A percentile compares a stretch with the other conserved stretches of the same genome.
These are phyloP conservation scores for Chydorus sphaericus DNA, from an alignment of 2,888 invertebrate species.

Conservation along the genomic window DNA sequence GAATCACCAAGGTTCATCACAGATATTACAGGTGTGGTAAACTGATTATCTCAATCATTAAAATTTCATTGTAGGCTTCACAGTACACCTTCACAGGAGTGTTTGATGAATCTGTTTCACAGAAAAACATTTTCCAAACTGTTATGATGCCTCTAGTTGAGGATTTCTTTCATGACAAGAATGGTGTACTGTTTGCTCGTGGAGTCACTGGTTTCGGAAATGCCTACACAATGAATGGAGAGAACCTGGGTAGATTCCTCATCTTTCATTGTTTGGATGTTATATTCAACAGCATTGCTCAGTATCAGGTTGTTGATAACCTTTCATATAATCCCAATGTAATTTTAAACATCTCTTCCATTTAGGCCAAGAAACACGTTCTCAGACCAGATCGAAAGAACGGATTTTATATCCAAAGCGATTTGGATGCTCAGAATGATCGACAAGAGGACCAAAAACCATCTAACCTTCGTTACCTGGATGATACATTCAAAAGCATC, in stretches of 20 bases:
- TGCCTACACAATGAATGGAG: constrained; percentile 87
- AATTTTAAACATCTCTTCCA: no score
- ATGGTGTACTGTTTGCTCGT: constrained; percentile 88
- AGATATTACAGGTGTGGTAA: background rate
- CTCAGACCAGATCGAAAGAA: constrained; percentile 90
- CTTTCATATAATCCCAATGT: background rate
- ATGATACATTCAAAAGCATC: no score
- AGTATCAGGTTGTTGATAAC: constrained; percentile 15
- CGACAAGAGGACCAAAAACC: no score
- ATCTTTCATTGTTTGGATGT: constrained; percentile 79
- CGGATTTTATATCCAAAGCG: constrained; percentile 77
- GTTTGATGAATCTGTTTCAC: constrained; percentile 61
- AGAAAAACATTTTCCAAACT: constrained; percentile 69
- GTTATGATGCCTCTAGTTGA: constrained; percentile 76
- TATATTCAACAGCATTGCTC: constrained; percentile 72
- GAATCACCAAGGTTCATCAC: constrained; percentile 44
- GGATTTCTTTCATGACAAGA: constrained; percentile 69
- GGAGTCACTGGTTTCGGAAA: constrained; percentile 96
- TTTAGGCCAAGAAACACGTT: constrained; percentile 72
- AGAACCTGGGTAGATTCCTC: constrained; percentile 55
- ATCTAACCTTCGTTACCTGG: no score
- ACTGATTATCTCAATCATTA: background rate
- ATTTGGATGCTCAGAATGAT: constrained; percentile 74
- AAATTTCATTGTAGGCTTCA: constrained; percentile 36
- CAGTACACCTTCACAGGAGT: constrained; percentile 61